phyloP scores from a whole-genome alignment of 92 coral and sea anemone species.

The Montipora capitata region DNA sequence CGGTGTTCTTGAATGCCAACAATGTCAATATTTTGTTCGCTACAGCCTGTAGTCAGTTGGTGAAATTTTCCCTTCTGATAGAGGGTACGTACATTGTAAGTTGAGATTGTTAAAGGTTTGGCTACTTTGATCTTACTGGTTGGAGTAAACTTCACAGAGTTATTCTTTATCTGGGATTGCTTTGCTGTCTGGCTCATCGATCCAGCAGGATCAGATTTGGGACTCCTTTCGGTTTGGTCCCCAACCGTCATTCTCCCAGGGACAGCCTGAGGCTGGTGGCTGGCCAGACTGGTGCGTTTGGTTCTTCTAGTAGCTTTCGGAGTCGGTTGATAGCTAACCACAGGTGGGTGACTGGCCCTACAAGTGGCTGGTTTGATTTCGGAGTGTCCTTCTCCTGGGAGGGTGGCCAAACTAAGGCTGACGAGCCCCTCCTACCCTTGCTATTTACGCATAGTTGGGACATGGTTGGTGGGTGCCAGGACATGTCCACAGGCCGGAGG shows the following conservation, averaged over 20 bases:
- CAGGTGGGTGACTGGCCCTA: not conserved
- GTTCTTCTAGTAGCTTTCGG: not conserved
- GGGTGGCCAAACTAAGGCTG: not conserved
- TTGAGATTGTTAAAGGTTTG: too few relatives aligned
- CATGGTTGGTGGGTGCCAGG: not conserved
- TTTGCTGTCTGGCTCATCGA: not conserved
- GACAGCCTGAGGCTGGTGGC: not conserved
- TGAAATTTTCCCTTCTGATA: not conserved
- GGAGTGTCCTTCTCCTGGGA: constrained; percentile 8
- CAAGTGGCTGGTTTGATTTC: not conserved
- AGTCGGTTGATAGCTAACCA: not conserved
- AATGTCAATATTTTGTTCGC: not conserved
- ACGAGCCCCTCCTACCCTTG: not conserved
- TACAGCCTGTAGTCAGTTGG: not conserved
- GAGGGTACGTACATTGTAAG: not conserved
- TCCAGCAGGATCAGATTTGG: not conserved
- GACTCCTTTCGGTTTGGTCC: not conserved
- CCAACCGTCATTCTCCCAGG: not conserved
- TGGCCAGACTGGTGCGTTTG: not conserved
- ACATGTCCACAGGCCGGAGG: not conserved
- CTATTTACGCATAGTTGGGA: constrained; percentile 3
- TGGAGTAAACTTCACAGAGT: not conserved
- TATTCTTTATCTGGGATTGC: not conserved
- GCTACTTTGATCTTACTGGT: not conserved
- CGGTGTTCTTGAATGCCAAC: not conserved